These are phyloP conservation scores for Laticauda laticaudata DNA, from an alignment of 2,113 vertebrate species.

Conservation along the genomic window DNA sequence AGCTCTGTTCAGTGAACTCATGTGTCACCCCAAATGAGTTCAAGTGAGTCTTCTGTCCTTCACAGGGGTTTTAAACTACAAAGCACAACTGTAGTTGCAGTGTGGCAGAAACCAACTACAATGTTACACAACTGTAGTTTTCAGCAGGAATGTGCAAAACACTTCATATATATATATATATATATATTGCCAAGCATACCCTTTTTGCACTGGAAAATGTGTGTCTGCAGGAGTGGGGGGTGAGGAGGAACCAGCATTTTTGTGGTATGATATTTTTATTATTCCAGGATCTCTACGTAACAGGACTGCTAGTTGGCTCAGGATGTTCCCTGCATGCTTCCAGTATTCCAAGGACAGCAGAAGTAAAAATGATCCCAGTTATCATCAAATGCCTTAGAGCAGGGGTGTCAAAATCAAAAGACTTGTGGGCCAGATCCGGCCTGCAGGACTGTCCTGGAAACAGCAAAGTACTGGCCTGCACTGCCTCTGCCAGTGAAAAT, in stretches of 20 bases:
- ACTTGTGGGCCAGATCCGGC: too few species aligned
- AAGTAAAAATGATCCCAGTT: background rate
- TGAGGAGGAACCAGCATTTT: background rate
- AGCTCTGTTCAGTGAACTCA: background rate
- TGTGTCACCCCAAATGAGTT: background rate
- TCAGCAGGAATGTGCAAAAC: background rate
- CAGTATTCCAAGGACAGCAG: background rate
- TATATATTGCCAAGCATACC: background rate
- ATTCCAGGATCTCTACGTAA: background rate
- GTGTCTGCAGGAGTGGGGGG: background rate
- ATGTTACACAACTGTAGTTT: background rate
- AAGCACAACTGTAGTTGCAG: background rate
- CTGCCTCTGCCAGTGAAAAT: too few species aligned
- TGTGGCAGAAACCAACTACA: background rate
- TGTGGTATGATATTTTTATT: background rate
- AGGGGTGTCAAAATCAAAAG: too few species aligned
- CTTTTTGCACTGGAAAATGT: background rate
- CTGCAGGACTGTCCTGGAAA: too few species aligned
- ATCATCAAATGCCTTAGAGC: background rate
- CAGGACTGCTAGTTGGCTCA: background rate
- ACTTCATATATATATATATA: background rate
- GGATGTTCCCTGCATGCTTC: background rate
- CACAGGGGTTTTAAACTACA: background rate
- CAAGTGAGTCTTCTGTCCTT: background rate
- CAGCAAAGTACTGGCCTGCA: too few species aligned